phyloP scores from a whole-genome alignment of 1,140 invertebrate species.

The Zaprionus vittiger region DNA sequence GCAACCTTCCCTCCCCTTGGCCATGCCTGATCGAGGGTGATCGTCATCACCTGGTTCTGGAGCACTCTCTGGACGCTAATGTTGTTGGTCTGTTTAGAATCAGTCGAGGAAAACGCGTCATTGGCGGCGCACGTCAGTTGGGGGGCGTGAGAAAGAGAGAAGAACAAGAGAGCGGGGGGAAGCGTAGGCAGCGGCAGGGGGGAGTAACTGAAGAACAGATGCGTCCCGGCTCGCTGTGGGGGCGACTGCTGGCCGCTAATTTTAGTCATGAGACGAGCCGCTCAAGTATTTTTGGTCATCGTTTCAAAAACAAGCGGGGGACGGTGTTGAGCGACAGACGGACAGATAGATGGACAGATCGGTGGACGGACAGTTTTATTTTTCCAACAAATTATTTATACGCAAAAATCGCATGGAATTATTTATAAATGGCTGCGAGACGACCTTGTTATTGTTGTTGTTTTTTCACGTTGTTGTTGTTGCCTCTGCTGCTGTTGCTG shows the following conservation, averaged over 20 bases:
- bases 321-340: slow-evolving; percentile 31
- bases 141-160: background rate
- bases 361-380: slow-evolving; percentile 63
- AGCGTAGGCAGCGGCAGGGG: slow-evolving; percentile 24
- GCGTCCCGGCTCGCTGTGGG: slow-evolving; percentile 15
- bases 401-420: slow-evolving; percentile 68
- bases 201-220: slow-evolving; percentile 1
- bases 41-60: slow-evolving; percentile 68
- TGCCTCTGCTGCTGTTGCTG: slow-evolving; percentile 32
- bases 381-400: slow-evolving; percentile 78
- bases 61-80: slow-evolving; percentile 30
- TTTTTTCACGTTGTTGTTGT: slow-evolving; percentile 37
- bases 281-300: slow-evolving; percentile 79
- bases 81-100: slow-evolving; percentile 61
- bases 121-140: slow-evolving; percentile 74
- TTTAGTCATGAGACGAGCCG: slow-evolving; percentile 76
- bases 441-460: slow-evolving; percentile 66
- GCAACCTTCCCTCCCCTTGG: slow-evolving; percentile 26
- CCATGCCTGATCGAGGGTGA: slow-evolving; percentile 26
- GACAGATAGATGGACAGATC: slow-evolving; percentile 3
- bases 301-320: slow-evolving; percentile 63
- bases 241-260: slow-evolving; percentile 49
- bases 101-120: slow-evolving; percentile 63
- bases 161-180: background rate
- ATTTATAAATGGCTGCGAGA: slow-evolving; percentile 75